These are phyloP conservation scores for Ochotona curzoniae DNA, from an alignment of 2,113 vertebrate genomes.

Conservation along the genomic window DNA sequence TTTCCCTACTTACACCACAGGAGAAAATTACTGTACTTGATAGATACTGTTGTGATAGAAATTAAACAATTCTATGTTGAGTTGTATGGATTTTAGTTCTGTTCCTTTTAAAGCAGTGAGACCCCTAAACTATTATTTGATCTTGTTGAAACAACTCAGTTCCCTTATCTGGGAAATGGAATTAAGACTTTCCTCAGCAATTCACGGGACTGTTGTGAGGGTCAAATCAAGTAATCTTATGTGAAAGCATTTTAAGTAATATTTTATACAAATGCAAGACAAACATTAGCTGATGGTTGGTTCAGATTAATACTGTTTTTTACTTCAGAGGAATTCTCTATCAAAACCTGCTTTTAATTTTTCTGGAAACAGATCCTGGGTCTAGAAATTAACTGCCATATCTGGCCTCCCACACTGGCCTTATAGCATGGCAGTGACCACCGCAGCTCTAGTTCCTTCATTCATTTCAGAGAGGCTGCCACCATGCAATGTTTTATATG, in stretches of 20 bases:
- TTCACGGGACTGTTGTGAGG: conserved; percentile 31
- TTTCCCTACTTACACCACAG: conserved; percentile 26
- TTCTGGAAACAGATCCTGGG: conserved; percentile 5
- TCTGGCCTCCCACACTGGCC: not conserved
- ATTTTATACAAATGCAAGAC: conserved; percentile 32
- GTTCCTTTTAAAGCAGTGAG: conserved; percentile 5
- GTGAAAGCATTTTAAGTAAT: conserved; percentile 62
- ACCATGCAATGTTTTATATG: conserved; percentile 32
- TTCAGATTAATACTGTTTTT: conserved; percentile 41
- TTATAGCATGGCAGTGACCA: not conserved
- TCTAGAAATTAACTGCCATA: conserved; percentile 39
- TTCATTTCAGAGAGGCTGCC: conserved; percentile 26
- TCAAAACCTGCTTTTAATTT: conserved; percentile 58
- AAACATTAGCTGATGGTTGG: conserved; percentile 38
- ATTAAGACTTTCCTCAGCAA: conserved; percentile 48
- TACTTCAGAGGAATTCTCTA: conserved; percentile 8
- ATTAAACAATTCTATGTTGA: conserved; percentile 15
- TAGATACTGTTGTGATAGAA: not conserved
- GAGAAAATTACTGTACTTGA: not conserved
- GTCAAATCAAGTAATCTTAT: conserved; percentile 65
- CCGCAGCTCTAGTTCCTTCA: not conserved
- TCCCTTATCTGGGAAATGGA: conserved; percentile 60
- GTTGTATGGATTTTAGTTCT: conserved; percentile 21
- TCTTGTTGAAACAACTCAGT: conserved; percentile 40
- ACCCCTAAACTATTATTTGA: not conserved